These are phyloP conservation scores for Anastrepha ludens DNA, from an alignment of 1,140 invertebrate genomes.

Conservation along the genomic window DNA sequence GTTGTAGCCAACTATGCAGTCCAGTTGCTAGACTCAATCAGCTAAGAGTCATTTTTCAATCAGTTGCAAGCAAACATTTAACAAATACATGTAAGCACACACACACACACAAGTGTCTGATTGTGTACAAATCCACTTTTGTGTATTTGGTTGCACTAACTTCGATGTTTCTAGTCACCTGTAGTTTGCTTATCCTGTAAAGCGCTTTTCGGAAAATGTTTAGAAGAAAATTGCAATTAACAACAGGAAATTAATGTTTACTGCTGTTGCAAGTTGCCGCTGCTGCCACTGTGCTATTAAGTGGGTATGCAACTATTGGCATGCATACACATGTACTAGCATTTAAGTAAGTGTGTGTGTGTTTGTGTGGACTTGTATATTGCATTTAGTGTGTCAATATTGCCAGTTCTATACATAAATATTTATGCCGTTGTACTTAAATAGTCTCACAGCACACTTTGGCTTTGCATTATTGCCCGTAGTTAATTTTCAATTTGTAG, in stretches of 20 bases:
- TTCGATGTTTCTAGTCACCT: background rate
- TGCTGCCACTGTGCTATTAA: background rate
- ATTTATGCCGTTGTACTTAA: background rate
- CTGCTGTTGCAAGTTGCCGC: constrained; percentile 54
- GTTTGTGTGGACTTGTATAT: background rate
- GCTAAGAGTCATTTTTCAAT: constrained; percentile 44
- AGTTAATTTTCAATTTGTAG: background rate
- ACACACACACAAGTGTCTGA: background rate
- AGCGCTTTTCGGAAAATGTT: constrained; percentile 60
- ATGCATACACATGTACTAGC: background rate
- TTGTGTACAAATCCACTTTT: background rate
- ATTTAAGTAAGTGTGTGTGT: background rate
- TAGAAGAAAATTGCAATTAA: constrained; percentile 70
- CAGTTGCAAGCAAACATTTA: constrained; percentile 8
- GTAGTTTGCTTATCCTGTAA: constrained; percentile 44
- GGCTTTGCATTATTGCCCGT: background rate
- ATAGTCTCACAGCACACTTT: background rate
- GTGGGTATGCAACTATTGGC: background rate
- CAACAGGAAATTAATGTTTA: constrained; percentile 69
- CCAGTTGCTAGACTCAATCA: constrained; percentile 28
- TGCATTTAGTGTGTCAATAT: constrained; percentile 32
- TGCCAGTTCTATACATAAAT: constrained; percentile 22
- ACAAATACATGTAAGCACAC: background rate
- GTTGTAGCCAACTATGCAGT: background rate
- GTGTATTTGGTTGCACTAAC: constrained; percentile 12